Evolutionary conservation across 2,113 vertebrate species (phyloP).

Genomic region (Cepphus grylle): DNA sequence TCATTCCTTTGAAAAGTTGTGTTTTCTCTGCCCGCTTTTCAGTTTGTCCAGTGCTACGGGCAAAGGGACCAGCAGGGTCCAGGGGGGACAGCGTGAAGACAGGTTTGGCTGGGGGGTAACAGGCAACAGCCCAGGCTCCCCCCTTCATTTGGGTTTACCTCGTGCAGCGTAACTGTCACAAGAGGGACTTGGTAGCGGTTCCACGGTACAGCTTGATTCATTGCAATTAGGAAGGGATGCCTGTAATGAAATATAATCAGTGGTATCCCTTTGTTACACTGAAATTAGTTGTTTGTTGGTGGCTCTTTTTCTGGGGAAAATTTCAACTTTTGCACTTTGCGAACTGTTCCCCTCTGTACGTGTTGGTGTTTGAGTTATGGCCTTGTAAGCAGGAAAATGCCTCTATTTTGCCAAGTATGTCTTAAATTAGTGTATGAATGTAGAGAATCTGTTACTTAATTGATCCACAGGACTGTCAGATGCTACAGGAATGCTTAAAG

Average conservation of each 20-base stretch:
- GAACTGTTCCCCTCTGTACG: neutral
- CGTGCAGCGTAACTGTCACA: neutral
- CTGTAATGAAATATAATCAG: neutral
- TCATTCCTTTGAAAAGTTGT: neutral
- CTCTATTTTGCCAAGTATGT: neutral
- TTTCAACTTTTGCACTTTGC: neutral
- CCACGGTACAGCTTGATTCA: neutral
- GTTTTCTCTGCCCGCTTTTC: neutral
- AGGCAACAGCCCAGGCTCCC: neutral
- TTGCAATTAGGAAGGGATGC: constrained; percentile 26
- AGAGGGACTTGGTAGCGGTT: neutral
- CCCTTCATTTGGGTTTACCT: neutral
- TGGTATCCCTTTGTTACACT: neutral
- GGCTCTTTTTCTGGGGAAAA: neutral
- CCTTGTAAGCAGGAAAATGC: constrained; percentile 9
- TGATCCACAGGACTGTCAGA: constrained; percentile 18
- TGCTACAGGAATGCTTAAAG: neutral
- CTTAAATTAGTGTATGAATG: constrained; percentile 42
- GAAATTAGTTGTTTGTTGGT: neutral
- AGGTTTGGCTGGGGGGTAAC: neutral
- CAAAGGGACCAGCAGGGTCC: neutral
- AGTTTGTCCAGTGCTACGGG: neutral
- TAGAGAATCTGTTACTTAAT: constrained; percentile 42
- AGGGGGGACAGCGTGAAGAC: neutral
- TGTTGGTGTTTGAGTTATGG: constrained; percentile 20